A percentile compares a stretch with the other conserved stretches of the same genome.
Conservation (phyloP, 2,113 vertebrate genomes). For the Candoia aspera region DNA sequence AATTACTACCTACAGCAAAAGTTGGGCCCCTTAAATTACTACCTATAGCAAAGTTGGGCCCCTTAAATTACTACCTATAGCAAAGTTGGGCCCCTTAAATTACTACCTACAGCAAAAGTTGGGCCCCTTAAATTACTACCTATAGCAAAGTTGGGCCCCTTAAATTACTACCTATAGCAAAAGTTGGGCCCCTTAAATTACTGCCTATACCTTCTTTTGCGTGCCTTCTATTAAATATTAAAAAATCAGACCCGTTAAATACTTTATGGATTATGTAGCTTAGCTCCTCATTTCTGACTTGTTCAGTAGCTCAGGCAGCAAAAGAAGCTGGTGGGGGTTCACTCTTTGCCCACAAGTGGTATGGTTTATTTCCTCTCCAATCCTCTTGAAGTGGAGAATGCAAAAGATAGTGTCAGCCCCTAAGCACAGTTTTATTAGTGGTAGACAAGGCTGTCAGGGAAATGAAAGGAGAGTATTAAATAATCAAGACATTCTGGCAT, state of each 20-base stretch:
- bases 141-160: too few relatives aligned
- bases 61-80: too few relatives aligned
- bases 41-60: too few relatives aligned
- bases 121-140: too few relatives aligned
- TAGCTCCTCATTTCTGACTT: too few relatives aligned
- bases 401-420: neutral
- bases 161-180: too few relatives aligned
- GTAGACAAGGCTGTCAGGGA: neutral
- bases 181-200: too few relatives aligned
- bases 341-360: neutral
- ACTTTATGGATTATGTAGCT: neutral
- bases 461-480: conserved; percentile 28
- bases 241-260: neutral
- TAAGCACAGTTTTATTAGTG: neutral
- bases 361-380: neutral
- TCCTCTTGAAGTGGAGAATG: neutral
- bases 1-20: too few relatives aligned
- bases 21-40: too few relatives aligned
- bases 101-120: too few relatives aligned
- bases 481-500: conserved; percentile 14
- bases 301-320: neutral
- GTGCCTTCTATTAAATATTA: neutral
- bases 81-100: too few relatives aligned
- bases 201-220: neutral
- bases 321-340: too few relatives aligned